Evolutionary conservation across 2,113 vertebrate species (phyloP).

Genomic region (Labeo rohita): DNA sequence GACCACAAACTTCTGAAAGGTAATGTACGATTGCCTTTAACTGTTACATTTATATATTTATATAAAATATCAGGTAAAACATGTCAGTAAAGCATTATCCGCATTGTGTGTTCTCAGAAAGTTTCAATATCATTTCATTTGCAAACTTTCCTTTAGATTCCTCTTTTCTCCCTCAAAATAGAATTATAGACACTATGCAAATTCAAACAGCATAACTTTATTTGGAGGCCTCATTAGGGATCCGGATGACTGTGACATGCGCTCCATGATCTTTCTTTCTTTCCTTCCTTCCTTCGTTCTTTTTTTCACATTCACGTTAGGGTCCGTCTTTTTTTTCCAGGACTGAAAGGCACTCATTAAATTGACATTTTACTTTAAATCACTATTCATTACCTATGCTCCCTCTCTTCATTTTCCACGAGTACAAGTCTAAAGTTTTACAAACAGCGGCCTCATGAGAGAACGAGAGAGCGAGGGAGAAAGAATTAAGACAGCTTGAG

Average conservation of each 20-base stretch:
- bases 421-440: slow-evolving; percentile 59
- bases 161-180: slow-evolving; percentile 53
- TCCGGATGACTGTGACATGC: slow-evolving; percentile 52
- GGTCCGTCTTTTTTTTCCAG: slow-evolving; percentile 25
- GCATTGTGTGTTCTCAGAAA: slow-evolving; percentile 22
- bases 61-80: neutral
- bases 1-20: neutral
- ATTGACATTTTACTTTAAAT: slow-evolving; percentile 58
- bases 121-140: slow-evolving; percentile 39
- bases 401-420: slow-evolving; percentile 60
- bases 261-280: slow-evolving; percentile 44
- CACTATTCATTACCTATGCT: slow-evolving; percentile 60
- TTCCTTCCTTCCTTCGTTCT: slow-evolving; percentile 32
- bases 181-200: slow-evolving; percentile 58
- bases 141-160: slow-evolving; percentile 43
- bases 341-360: slow-evolving; percentile 56
- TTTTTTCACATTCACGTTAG: slow-evolving; percentile 48
- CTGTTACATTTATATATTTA: neutral
- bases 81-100: slow-evolving; percentile 11
- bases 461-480: slow-evolving; percentile 39
- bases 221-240: slow-evolving; percentile 58
- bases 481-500: slow-evolving; percentile 53
- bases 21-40: neutral
- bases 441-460: slow-evolving; percentile 56
- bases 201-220: slow-evolving; percentile 56